Evolutionary conservation across 2,113 vertebrate species (phyloP).

Genomic region (Opisthocomus hoazin): DNA sequence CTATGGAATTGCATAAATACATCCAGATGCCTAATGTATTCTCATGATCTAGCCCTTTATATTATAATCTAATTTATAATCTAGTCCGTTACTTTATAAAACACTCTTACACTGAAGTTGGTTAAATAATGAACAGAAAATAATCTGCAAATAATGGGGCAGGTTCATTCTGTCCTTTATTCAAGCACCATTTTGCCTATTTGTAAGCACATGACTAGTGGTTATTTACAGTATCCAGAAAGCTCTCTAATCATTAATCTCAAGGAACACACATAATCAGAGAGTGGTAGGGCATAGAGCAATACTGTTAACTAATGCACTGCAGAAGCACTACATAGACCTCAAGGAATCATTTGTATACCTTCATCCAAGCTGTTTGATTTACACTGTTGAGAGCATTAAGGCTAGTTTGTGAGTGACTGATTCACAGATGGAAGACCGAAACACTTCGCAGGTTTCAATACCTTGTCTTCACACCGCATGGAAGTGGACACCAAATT

Average conservation of each 20-base stretch:
- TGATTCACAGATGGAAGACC: background rate
- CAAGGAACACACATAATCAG: background rate
- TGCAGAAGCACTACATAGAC: background rate
- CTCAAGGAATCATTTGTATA: background rate
- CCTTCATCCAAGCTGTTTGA: background rate
- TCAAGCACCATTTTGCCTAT: background rate
- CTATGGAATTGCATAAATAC: background rate
- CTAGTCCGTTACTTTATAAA: background rate
- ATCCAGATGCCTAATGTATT: background rate
- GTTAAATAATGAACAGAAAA: background rate
- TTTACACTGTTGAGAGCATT: background rate
- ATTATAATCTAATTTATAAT: background rate
- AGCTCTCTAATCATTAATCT: background rate
- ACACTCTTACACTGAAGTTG: background rate
- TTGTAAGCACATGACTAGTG: background rate
- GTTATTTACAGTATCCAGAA: background rate
- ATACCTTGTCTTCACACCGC: fast-evolving
- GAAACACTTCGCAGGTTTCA: background rate
- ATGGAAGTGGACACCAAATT: background rate
- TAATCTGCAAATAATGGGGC: background rate
- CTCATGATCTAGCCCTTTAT: background rate
- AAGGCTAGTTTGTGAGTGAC: background rate
- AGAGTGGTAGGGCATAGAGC: background rate
- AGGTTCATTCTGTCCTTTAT: background rate
- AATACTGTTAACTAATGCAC: background rate